phyloP scores from a whole-genome alignment of 2,888 invertebrate species.

The Ommatoiulus sabulosus region DNA sequence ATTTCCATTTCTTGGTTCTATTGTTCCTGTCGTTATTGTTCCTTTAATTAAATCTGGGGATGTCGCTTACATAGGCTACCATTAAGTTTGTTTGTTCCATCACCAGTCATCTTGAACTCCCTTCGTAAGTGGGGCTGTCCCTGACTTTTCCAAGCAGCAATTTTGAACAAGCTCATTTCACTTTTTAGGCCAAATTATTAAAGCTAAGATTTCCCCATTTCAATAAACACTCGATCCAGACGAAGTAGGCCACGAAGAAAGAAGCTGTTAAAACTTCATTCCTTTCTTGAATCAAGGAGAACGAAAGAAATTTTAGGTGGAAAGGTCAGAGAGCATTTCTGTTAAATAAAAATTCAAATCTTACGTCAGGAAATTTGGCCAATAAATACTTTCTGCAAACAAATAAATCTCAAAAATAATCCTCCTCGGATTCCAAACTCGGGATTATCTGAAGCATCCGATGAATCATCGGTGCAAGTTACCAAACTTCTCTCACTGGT shows the following conservation, averaged over 20 bases:
- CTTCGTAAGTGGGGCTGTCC: neutral
- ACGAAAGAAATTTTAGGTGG: too few species aligned
- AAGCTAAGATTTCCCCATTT: neutral
- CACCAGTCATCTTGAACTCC: neutral
- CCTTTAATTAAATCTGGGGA: neutral
- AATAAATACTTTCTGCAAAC: too few species aligned
- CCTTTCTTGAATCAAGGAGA: neutral
- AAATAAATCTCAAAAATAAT: too few species aligned
- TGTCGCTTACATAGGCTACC: neutral
- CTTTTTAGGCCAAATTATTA: constrained; percentile 15
- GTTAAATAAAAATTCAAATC: too few species aligned
- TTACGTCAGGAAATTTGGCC: too few species aligned
- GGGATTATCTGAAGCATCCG: too few species aligned
- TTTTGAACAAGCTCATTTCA: neutral
- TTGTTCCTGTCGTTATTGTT: neutral
- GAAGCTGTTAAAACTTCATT: neutral
- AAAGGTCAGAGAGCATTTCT: too few species aligned
- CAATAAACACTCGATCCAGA: neutral
- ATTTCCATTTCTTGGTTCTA: neutral
- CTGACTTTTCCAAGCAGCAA: neutral
- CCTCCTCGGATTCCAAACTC: too few species aligned
- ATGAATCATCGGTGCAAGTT: too few species aligned
- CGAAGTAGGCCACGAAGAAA: neutral
- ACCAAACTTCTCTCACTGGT: too few species aligned
- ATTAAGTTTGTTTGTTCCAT: neutral